phyloP scores from a whole-genome alignment of 2,797 vertebrate species.

The Pantherophis vulpinus region DNA sequence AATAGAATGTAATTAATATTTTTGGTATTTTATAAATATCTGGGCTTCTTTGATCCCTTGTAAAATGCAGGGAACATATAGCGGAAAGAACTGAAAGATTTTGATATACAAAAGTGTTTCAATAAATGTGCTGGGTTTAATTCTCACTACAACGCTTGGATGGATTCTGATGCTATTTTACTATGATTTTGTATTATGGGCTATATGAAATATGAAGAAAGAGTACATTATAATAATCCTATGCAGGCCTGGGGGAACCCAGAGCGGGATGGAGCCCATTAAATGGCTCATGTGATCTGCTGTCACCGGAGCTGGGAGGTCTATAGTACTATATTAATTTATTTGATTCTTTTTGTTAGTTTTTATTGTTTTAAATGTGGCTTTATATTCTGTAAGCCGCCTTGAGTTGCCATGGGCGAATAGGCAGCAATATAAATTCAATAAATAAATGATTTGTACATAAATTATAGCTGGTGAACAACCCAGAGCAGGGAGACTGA shows the following conservation, averaged over 20 bases:
- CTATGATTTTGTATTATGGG: not conserved
- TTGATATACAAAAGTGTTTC: not conserved
- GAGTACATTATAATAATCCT: not conserved
- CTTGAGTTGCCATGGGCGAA: too few species aligned
- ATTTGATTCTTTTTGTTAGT: too few species aligned
- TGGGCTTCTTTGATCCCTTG: not conserved
- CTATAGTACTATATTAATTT: too few species aligned
- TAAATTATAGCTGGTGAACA: not conserved
- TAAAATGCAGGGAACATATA: not conserved
- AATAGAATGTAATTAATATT: not conserved
- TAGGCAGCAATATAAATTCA: too few species aligned
- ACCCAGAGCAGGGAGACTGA: not conserved
- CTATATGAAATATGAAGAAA: not conserved
- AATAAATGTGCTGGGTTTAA: not conserved
- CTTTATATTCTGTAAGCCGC: too few species aligned
- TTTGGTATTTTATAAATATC: not conserved
- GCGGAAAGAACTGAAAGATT: not conserved
- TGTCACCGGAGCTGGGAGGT: too few species aligned
- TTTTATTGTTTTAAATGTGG: too few species aligned
- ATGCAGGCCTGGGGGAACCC: too few species aligned
- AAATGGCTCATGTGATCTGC: too few species aligned
- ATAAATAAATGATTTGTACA: not conserved
- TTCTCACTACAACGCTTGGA: not conserved
- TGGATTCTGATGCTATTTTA: not conserved
- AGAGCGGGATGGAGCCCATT: too few species aligned